Base-by-base conservation (phyloP, 2,888 invertebrate species). In the Torymus tubicola region DNA sequence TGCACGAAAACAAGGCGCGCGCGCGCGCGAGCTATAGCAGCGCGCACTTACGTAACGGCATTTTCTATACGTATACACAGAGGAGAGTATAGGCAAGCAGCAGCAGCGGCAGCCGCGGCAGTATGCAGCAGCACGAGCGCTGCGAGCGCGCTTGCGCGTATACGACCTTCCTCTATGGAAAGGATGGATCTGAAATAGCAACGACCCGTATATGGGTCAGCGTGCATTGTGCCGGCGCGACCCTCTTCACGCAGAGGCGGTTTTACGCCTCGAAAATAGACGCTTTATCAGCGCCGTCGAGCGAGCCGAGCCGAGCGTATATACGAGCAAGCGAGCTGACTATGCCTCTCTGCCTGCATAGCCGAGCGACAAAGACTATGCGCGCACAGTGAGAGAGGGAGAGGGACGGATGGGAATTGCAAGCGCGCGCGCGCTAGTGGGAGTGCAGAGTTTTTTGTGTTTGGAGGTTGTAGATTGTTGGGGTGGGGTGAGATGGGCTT, bases 131-230 rank as follows among this genome's bases (percentile, higher is more conserved):
- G 21, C 57, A 21, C 50, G 42, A 58, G 52, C 57, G 76, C 64
- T 53, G 68, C 14, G 42, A 14, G 52, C 65, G 75, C 63, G 50
- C 68, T 63, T 68, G 76, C 79, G 75, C 78, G 65, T 24, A 83
- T 87, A 89, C 89, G 90, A 90, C 90, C 90, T 90, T 90, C 90
- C 90, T 90, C 90, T 90, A 89, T 90, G 89, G 89, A 90, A 89
- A 90, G 90, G 90, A 90, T 90, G 88, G 88, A 89, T 90, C 90
- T 90, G 90, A 90, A 90, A 90, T 90, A 90, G 90, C 89, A 90
- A 90, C 90, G 90, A 90, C 90, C 90, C 90, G 90, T 90, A 90
- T 90, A 90, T 90, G 88, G 90, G 90, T 90, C 90, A 90, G 89
- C 90, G 87, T 90, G 90, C 90, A 90, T 89, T 89, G 70, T 70